A percentile compares a stretch with the other conserved stretches of the same genome.
phyloP scores from a whole-genome alignment of 1,140 invertebrate species.

The Bombyx mandarina region DNA sequence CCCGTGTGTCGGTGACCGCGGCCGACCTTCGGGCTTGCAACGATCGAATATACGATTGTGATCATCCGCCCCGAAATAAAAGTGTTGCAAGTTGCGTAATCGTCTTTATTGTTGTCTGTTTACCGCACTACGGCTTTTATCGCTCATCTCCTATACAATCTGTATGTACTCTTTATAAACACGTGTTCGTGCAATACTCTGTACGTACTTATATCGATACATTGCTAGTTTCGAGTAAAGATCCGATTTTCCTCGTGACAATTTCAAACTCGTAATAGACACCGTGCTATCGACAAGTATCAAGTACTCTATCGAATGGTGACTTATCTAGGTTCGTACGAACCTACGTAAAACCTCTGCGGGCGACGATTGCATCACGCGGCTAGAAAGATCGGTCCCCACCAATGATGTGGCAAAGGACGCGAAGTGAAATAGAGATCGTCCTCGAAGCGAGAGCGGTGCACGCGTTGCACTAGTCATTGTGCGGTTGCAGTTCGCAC shows the following conservation, averaged over 20 bases:
- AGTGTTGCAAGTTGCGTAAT: constrained; percentile 40
- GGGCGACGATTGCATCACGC: constrained; percentile 54
- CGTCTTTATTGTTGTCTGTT: constrained; percentile 33
- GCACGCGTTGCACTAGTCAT: constrained; percentile 68
- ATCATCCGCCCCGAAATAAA: constrained; percentile 30
- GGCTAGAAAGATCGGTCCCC: constrained; percentile 68
- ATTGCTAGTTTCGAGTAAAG: not conserved
- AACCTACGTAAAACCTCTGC: constrained; percentile 50
- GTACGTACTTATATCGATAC: too few relatives aligned
- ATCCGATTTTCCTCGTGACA: constrained; percentile 1
- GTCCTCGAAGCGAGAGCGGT: constrained; percentile 69
- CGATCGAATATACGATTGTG: constrained; percentile 46
- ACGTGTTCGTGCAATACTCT: too few relatives aligned
- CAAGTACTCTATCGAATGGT: constrained; percentile 25
- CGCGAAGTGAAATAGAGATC: constrained; percentile 68
- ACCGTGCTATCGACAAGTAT: not conserved
- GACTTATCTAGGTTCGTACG: constrained; percentile 28
- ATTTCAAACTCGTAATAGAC: not conserved
- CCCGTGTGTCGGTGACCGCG: constrained; percentile 51
- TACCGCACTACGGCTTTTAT: constrained; percentile 5
- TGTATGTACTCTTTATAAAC: too few relatives aligned
- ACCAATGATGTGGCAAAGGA: constrained; percentile 67
- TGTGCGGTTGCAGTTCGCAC: constrained; percentile 64
- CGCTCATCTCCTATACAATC: too few relatives aligned
- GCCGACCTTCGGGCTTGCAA: constrained; percentile 58